These are phyloP conservation scores for Gastracanthus pulcherrimus DNA, from an alignment of 2,888 invertebrate genomes.

Conservation along the genomic window DNA sequence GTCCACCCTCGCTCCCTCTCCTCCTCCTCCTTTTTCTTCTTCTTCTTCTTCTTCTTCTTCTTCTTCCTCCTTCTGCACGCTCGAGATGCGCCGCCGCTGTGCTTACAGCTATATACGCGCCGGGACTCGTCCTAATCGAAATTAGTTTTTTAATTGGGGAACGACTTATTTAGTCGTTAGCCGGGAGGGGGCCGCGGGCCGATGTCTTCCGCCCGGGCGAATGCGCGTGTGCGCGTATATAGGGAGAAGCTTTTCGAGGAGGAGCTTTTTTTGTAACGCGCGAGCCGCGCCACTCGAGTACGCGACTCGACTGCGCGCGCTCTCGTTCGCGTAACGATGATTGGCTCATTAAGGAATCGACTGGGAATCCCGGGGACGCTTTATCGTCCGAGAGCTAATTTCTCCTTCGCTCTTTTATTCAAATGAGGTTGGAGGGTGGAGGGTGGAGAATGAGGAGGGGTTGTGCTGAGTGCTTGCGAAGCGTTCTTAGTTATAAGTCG, in stretches of 20 bases:
- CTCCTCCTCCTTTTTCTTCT: slow-evolving; percentile 12
- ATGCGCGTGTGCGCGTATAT: no score
- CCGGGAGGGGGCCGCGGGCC: slow-evolving; percentile 50
- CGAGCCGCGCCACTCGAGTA: not conserved
- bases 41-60: not conserved
- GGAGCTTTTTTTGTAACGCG: slow-evolving; percentile 13
- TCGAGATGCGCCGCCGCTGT: slow-evolving; percentile 51
- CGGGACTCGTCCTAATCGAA: slow-evolving; percentile 75
- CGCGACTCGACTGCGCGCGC: not conserved
- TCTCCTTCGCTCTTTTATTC: slow-evolving; percentile 42
- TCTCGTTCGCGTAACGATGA: slow-evolving; percentile 44
- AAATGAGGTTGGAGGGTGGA: no score
- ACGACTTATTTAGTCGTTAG: slow-evolving; percentile 75
- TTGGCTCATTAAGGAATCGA: slow-evolving; percentile 57
- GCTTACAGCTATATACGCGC: slow-evolving; percentile 70
- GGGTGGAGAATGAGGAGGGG: no score
- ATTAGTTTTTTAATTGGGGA: slow-evolving; percentile 76
- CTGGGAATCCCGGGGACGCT: slow-evolving; percentile 32
- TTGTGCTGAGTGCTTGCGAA: no score
- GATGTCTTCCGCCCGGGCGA: not conserved
- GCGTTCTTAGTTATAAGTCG: no score
- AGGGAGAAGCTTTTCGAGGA: no score
- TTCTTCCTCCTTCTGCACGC: not conserved
- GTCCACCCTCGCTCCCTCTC: slow-evolving; percentile 28
- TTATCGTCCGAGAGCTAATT: slow-evolving; percentile 49